Percentiles rank a stretch among this genome's conserved stretches.
Evolutionary conservation across 2,113 vertebrate genomes (phyloP).

Genomic region (Benitochromis conjunctus): DNA sequence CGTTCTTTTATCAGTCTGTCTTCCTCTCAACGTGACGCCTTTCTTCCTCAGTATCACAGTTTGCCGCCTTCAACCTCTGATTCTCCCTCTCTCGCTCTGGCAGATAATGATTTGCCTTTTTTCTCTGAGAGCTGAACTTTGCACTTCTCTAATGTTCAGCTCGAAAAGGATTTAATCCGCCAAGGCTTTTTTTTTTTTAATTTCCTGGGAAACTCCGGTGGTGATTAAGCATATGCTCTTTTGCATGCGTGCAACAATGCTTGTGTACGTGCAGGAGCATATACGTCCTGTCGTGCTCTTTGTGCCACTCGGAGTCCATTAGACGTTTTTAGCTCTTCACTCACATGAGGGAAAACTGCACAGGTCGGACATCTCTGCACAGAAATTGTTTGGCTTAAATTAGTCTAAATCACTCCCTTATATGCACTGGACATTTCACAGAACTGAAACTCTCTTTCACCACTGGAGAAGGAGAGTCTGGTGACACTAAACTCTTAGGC

Average conservation of each 20-base stretch:
- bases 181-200: constrained; percentile 17
- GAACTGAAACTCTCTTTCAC: neutral
- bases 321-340: neutral
- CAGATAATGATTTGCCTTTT: constrained; percentile 59
- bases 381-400: neutral
- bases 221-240: constrained; percentile 53
- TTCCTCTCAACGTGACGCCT: constrained; percentile 36
- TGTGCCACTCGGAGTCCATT: neutral
- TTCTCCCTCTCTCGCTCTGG: constrained; percentile 20
- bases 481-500: constrained; percentile 30
- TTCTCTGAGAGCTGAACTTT: constrained; percentile 64
- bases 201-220: constrained; percentile 59
- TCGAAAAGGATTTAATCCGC: constrained; percentile 55
- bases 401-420: neutral
- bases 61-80: constrained; percentile 49
- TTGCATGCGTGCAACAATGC: neutral
- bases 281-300: neutral
- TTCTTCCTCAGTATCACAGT: constrained; percentile 51
- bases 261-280: neutral
- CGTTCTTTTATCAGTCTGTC: constrained; percentile 57
- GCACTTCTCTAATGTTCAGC: constrained; percentile 60
- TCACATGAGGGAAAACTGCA: neutral
- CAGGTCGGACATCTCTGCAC: neutral
- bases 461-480: neutral
- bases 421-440: neutral